Base-by-base conservation (phyloP, 1,140 invertebrate genomes). In the Mycetomoellerius zeteki region DNA sequence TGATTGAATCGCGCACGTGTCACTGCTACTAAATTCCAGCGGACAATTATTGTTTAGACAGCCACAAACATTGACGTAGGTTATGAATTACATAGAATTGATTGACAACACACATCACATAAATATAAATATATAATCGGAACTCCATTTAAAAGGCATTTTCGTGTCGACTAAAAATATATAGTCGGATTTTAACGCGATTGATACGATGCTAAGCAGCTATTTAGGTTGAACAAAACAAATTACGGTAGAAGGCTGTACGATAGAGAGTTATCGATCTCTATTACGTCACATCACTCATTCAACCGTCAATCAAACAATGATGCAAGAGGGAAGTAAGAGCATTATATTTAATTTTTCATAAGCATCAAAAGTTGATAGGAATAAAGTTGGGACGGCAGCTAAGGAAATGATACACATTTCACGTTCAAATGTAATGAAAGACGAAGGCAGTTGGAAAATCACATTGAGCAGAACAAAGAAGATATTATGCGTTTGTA, bases 231-330 rank as follows among this genome's bases (percentile, higher is more conserved):
- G 21, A 1, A 65, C 27, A 30, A 52, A 65, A 78, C 37, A 50
- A 33, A 78, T n/a, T 43, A 54, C 30, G n/a, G 43, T 19, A 37
- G 19, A 60, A 69, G 21, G 24, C n/a, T 62, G 19, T 21, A 50
- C 14, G 58, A 75, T 65, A 50, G 24, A 64, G 37, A 33, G 58
- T 21, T 65, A 78, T 78, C 60, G 76, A 78, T 78, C 76, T 50
- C 24, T 47, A 37, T 47, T 78, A 64, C 75, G 75, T 64, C 60
- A 78, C 43, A 30, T 65, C 52, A 50, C 37, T 64, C 58, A 50
- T 65, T 65, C 58, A 52, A 64, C 58, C 12, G 24, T 24, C 58
- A 78, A 78, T 78, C 76, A 50, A 64, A 77, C 8, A 16, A 60
- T 30, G 37, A 77, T 77, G 37, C 43, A 30, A 27, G 24, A 27